Evolutionary conservation across 2,113 vertebrate species (phyloP).

Genomic region (Calidris pugnax): DNA sequence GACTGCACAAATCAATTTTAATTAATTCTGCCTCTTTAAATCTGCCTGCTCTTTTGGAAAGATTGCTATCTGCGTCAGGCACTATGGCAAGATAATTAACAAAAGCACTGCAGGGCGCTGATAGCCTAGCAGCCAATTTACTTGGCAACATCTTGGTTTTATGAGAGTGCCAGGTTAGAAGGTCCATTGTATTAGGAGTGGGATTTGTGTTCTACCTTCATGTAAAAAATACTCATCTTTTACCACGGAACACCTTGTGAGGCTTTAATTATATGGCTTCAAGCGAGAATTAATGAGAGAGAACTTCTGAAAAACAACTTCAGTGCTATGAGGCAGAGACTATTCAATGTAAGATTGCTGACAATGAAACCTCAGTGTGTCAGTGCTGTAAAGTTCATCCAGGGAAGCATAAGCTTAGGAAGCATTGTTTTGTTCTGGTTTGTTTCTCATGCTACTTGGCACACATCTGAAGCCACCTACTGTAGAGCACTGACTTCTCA

Average conservation of each 20-base stretch:
- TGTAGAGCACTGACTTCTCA: not conserved
- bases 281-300: slow-evolving; percentile 39
- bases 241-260: not conserved
- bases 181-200: not conserved
- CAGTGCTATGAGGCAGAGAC: not conserved
- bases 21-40: slow-evolving; percentile 80
- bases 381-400: not conserved
- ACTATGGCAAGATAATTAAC: slow-evolving; percentile 73
- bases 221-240: slow-evolving; percentile 13
- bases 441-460: not conserved
- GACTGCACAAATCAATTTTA: slow-evolving; percentile 77
- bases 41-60: slow-evolving; percentile 70
- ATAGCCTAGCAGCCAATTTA: slow-evolving; percentile 48
- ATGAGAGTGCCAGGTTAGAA: slow-evolving; percentile 17
- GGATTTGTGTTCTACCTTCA: not conserved
- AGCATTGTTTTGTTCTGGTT: not conserved
- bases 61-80: slow-evolving; percentile 67
- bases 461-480: not conserved
- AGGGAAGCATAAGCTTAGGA: not conserved
- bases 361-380: not conserved
- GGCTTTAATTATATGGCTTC: slow-evolving; percentile 24
- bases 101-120: slow-evolving; percentile 57
- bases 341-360: not conserved
- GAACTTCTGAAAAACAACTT: slow-evolving; percentile 23
- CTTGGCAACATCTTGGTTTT: not conserved